A percentile compares a stretch with the other conserved stretches of the same genome.
Conservation (phyloP, 1,140 invertebrate species). For the Brachionus paranguensis region DNA sequence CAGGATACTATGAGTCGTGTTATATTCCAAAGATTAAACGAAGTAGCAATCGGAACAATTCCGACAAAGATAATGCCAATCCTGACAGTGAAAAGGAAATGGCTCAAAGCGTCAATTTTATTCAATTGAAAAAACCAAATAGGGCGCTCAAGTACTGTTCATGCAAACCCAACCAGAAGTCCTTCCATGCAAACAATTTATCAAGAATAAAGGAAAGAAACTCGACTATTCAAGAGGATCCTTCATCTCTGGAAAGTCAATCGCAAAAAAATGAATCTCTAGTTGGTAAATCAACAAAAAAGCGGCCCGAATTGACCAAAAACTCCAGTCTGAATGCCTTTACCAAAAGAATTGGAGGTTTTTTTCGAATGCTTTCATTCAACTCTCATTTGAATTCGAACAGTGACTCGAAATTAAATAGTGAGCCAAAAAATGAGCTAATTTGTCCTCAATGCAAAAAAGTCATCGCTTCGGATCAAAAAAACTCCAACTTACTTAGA, state of each 20-base stretch:
- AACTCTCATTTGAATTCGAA: not conserved
- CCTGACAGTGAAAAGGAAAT: not conserved
- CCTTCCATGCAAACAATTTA: not conserved
- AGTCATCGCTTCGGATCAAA: not conserved
- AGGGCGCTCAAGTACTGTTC: not conserved
- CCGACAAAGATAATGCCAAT: not conserved
- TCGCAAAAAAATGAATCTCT: not conserved
- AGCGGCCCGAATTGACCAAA: not conserved
- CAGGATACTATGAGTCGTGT: slow-evolving; percentile 24
- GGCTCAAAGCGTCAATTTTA: not conserved
- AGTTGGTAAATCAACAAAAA: not conserved
- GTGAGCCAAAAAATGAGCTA: not conserved
- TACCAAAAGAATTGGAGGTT: not conserved
- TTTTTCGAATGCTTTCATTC: not conserved
- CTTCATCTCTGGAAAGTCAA: not conserved
- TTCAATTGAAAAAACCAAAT: not conserved
- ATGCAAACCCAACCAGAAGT: not conserved
- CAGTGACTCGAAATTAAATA: not conserved
- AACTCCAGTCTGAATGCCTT: not conserved
- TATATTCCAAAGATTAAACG: slow-evolving; percentile 30
- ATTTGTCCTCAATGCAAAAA: not conserved
- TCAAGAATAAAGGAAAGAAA: not conserved
- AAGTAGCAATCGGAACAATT: not conserved
- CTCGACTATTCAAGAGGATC: slow-evolving; percentile 18
- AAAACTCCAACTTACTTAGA: not conserved